Percentiles rank a stretch among this genome's conserved stretches.
phyloP scores from a whole-genome alignment of 2,888 invertebrate species.

The Torymus tubicola region DNA sequence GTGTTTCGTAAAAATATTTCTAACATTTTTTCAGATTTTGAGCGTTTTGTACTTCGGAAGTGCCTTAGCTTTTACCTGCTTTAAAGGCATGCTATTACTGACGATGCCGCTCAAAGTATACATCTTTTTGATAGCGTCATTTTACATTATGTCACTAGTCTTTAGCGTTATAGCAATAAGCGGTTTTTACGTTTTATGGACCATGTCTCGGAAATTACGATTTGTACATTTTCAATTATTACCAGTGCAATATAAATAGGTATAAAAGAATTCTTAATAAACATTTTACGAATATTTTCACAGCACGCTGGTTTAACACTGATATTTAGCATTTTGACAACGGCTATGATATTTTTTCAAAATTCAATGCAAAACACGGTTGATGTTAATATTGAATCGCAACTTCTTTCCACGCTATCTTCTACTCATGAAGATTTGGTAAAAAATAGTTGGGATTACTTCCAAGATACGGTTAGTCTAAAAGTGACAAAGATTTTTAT shows the following conservation, averaged over 20 bases:
- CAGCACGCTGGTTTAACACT: constrained; percentile 39
- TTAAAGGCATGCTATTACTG: constrained; percentile 18
- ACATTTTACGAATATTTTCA: not conserved
- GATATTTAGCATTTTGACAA: not conserved
- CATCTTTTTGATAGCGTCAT: constrained; percentile 2
- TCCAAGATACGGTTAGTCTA: constrained; percentile 44
- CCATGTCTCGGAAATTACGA: constrained; percentile 31
- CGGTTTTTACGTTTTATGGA: constrained; percentile 43
- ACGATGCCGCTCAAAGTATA: constrained; percentile 24
- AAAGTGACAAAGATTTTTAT: not conserved
- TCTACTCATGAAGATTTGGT: not conserved
- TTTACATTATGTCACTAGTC: constrained; percentile 33
- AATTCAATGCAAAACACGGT: constrained; percentile 22
- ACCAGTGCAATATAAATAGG: too few species aligned
- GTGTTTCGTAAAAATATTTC: not conserved
- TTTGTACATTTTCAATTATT: constrained; percentile 1
- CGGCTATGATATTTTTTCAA: constrained; percentile 22
- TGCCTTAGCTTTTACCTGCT: constrained; percentile 41
- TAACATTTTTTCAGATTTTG: constrained; percentile 40
- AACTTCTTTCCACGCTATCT: constrained; percentile 7
- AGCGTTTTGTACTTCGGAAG: constrained; percentile 46
- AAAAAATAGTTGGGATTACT: constrained; percentile 48
- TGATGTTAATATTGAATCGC: constrained; percentile 30
- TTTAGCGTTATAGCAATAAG: constrained; percentile 22
- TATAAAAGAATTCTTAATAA: too few species aligned